Base-by-base conservation (phyloP, 2,888 invertebrate species). In the Allolobophora icterica region DNA sequence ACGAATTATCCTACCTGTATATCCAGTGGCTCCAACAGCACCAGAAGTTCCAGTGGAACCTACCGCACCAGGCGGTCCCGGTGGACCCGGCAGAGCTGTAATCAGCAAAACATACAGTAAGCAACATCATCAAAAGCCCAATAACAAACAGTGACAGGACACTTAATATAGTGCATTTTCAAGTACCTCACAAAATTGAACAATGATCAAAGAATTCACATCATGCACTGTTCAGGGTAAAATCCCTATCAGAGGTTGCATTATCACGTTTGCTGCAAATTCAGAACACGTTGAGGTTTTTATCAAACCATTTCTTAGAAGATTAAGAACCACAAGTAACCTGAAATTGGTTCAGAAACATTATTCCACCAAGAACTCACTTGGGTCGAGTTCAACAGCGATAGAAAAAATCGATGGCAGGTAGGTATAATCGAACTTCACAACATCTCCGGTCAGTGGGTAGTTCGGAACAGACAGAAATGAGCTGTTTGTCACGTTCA, bases 341-440 rank as follows among this genome's bases (percentile, higher is more conserved):
- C 24, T 52, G 1, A 5, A 52, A 52, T 24, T 24, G 24, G 52
- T 52, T 52, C 21, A 52, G 19, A 38, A 5, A 33, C n/a, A 89
- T n/a, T 42, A 42, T 89, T 34, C n/a, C 15, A 87, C n/a, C 24
- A 33, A 45, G 30, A 34, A 91, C 91, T 91, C 58, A 92, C 92
- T 90, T 35, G 90, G 91, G 83, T 91, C 91, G 35, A 92, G 89
- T 89, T 92, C 91, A 13, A 92, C 92, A 40, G 91, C 92, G 24
- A 92, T 83, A 19, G 92, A 92, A 58, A 90, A 92, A 24, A 91
- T 42, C n/a, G 87, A 42, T 2, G 92, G 92, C 19, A 92, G 45
- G 34, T 89, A 90, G 15, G 91, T 90, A 34, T n/a, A 38, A 13
- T 92, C 92, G 90, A 92, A 92, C 33, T 42, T 89, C 6, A 90